Conservation (phyloP, 2,113 vertebrate species). For the Oryzias javanicus region DNA sequence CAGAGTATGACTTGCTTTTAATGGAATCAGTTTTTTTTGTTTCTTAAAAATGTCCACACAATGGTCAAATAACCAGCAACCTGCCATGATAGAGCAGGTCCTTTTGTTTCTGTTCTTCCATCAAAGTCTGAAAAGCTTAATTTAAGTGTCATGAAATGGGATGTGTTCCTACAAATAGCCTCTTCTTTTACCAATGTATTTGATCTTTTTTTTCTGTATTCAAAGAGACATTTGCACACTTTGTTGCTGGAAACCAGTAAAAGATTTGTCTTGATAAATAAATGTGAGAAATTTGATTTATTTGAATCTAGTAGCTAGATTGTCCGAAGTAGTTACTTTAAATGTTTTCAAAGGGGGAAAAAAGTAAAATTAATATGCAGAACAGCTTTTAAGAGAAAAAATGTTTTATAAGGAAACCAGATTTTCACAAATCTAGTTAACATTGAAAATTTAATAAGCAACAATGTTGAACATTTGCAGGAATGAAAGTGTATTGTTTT, state of each 20-base stretch:
- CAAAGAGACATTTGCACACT: constrained; percentile 55
- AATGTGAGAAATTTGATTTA: constrained; percentile 15
- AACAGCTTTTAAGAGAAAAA: no score
- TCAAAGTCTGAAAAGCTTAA: constrained; percentile 32
- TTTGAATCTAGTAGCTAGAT: not conserved
- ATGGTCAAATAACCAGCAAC: constrained; percentile 12
- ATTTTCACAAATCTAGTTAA: constrained; percentile 5
- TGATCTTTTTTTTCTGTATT: constrained; percentile 9
- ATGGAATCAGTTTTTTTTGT: constrained; percentile 24
- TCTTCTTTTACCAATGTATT: constrained; percentile 41
- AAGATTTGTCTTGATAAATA: constrained; percentile 47
- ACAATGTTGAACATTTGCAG: not conserved
- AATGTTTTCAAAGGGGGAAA: no score
- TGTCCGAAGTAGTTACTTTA: not conserved
- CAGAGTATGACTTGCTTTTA: constrained; percentile 15
- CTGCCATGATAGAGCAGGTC: constrained; percentile 12
- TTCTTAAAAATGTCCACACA: constrained; percentile 27
- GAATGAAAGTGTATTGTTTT: not conserved
- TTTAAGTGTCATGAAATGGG: constrained; percentile 35
- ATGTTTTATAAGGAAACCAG: not conserved
- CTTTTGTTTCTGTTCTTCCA: constrained; percentile 7
- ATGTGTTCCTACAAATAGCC: constrained; percentile 24
- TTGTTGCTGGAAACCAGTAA: constrained; percentile 69
- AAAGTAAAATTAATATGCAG: no score
- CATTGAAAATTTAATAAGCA: not conserved